Evolutionary conservation across 2,113 vertebrate genomes (phyloP).

Genomic region (Carassius carassius): DNA sequence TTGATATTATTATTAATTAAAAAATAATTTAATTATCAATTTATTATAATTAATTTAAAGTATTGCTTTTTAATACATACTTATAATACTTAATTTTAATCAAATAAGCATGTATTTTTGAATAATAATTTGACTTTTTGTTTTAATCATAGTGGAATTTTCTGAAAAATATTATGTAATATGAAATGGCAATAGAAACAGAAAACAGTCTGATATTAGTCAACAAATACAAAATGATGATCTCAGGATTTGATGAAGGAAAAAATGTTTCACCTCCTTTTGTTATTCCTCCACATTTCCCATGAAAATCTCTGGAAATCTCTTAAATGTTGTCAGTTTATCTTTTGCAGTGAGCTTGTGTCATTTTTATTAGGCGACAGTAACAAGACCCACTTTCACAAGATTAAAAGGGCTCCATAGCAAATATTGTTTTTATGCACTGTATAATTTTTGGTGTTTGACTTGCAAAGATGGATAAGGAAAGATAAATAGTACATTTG

Average conservation of each 20-base stretch:
- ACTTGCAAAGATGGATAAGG: background rate
- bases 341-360: slow-evolving; percentile 38
- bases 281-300: slow-evolving; percentile 55
- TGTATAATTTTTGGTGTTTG: background rate
- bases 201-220: background rate
- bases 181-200: background rate
- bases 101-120: background rate
- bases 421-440: slow-evolving; percentile 24
- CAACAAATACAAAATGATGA: background rate
- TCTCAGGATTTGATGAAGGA: background rate
- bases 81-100: background rate
- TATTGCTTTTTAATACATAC: background rate
- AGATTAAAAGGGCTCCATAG: slow-evolving; percentile 11
- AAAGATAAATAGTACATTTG: background rate
- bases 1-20: too few relatives aligned
- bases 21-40: background rate
- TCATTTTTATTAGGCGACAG: slow-evolving; percentile 27
- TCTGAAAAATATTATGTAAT: background rate
- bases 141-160: background rate
- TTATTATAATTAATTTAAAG: background rate
- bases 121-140: background rate
- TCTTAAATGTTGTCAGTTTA: slow-evolving; percentile 50
- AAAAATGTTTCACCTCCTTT: slow-evolving; percentile 26
- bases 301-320: slow-evolving; percentile 58
- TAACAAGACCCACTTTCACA: slow-evolving; percentile 39